These are phyloP conservation scores for Calameuta pallipes DNA, from an alignment of 2,888 invertebrate genomes.

Conservation along the genomic window DNA sequence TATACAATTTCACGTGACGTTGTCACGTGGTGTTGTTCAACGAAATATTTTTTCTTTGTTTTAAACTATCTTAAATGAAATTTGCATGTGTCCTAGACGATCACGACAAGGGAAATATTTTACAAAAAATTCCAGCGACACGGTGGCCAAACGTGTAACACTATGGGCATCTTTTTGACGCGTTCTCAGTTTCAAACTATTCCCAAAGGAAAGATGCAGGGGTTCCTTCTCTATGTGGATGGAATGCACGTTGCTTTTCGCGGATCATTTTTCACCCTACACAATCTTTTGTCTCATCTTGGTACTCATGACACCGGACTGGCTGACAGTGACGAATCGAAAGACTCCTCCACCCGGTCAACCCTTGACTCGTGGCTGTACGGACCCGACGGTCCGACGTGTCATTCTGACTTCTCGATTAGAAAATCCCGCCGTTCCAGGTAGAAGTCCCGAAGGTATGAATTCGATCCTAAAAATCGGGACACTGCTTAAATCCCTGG, in stretches of 20 bases:
- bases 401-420: background rate
- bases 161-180: background rate
- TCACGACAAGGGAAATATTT: background rate
- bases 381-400: background rate
- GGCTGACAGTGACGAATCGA: slow-evolving; percentile 66
- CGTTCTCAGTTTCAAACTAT: slow-evolving; percentile 6
- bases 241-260: slow-evolving; percentile 58
- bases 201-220: slow-evolving; percentile 14
- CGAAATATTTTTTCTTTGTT: background rate
- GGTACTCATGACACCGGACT: slow-evolving; percentile 60
- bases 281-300: slow-evolving; percentile 64
- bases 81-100: background rate
- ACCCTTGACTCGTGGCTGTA: slow-evolving; percentile 56
- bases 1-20: background rate
- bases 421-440: background rate
- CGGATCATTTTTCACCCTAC: slow-evolving; percentile 65
- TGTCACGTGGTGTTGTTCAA: background rate
- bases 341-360: slow-evolving; percentile 52
- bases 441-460: background rate
- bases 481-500: background rate
- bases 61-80: background rate
- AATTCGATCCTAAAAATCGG: background rate
- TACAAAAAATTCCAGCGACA: background rate
- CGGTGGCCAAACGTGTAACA: background rate
- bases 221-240: slow-evolving; percentile 5